Evolutionary conservation across 1,140 invertebrate genomes (phyloP).

Genomic region (Meloidogyne chitwoodi): DNA sequence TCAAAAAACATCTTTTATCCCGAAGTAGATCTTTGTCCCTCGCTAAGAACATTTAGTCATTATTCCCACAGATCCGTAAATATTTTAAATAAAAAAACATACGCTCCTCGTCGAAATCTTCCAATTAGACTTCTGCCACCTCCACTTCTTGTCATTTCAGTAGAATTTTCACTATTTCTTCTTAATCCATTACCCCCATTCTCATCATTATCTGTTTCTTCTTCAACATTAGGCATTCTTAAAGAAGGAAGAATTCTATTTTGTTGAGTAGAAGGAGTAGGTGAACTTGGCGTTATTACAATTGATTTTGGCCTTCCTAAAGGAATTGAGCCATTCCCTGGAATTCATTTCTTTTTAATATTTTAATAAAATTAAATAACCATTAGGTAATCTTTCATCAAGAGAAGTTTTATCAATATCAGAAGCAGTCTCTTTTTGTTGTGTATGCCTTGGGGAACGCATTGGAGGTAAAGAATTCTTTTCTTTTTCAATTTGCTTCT

Average conservation of each 20-base stretch:
- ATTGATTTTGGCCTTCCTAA: not conserved
- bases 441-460: not conserved
- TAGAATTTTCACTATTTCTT: not conserved
- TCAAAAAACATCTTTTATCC: too few species aligned
- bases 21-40: too few species aligned
- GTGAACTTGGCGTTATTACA: conserved; percentile 3
- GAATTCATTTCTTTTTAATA: conserved; percentile 1
- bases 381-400: conserved; percentile 4
- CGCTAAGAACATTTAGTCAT: too few species aligned
- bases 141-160: not conserved
- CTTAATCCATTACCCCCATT: not conserved
- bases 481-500: conserved; percentile 11
- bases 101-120: not conserved
- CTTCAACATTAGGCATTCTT: not conserved
- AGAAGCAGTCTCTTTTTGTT: not conserved
- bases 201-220: not conserved
- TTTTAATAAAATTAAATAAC: not conserved
- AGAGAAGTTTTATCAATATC: not conserved
- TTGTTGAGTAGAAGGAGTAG: not conserved
- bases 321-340: conserved; percentile 14
- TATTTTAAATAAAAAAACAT: not conserved
- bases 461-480: conserved; percentile 20
- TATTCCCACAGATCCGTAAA: too few species aligned
- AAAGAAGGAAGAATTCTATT: not conserved
- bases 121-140: not conserved